Base-by-base conservation (phyloP, 2,888 invertebrate species). In the Acrocyrtus sp. region DNA sequence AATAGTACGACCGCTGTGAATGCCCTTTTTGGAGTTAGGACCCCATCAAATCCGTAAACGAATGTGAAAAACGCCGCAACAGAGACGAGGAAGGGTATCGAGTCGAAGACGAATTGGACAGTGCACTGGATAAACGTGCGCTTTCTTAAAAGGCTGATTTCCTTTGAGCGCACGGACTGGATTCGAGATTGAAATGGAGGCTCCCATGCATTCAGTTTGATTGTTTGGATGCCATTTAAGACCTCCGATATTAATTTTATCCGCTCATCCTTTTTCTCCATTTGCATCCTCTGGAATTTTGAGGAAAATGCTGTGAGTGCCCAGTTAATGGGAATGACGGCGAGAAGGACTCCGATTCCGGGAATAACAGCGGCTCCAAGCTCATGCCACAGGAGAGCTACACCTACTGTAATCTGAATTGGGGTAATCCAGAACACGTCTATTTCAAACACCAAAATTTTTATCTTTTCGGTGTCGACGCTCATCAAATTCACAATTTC, bases 241-340 rank as follows among this genome's bases (percentile, higher is more conserved):
- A 96, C 91, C 87, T 96, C 96, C 82, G 94, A 95, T 92, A 96
- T 95, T 57, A 95, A 86, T 82, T 96, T 96, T 1, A 96, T 94
- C 81, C 96, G 88, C 82, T 95, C 92, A 82, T 96, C 96, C 27
- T 75, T 75, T 12, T 72, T 58, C n/a, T 58, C 43, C 75, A 75
- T 72, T 47, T 69, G 68, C 3, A 27, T 29, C 22, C 63, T 19
- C 43, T 75, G 75, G 24, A 51, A 61, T 19, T n/a, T 47, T 24
- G 56, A 15, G 1, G 54, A 61, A 34, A 62, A 60, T 0, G 47
- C 48, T 24, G 75, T 95, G 77, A 96, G 91, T 62, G 92, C 87
- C 17, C 92, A 93, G 83, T 96, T 96, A 5, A 95, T 86, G 0
- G 96, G 96, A 76, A 98, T 94, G 65, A 98, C 87, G 60, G 97